These are phyloP conservation scores for Poeciliopsis turrubarensis DNA, from an alignment of 2,113 vertebrate species.

Conservation along the genomic window DNA sequence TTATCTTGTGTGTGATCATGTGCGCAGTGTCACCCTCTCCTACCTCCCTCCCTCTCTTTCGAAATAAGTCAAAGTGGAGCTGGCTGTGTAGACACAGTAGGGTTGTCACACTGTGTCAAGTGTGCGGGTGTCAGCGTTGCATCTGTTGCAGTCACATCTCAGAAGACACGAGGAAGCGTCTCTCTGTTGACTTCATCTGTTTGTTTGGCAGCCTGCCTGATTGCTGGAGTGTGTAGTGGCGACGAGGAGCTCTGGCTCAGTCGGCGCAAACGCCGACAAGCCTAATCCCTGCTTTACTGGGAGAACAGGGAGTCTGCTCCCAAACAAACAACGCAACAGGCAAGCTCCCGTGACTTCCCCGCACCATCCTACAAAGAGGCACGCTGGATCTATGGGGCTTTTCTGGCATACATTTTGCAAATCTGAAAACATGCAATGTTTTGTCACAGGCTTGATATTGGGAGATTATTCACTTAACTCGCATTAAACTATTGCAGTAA, in stretches of 20 bases:
- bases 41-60: constrained; percentile 7
- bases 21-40: constrained; percentile 58
- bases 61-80: constrained; percentile 66
- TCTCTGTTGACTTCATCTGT: constrained; percentile 81
- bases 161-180: constrained; percentile 70
- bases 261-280: constrained; percentile 42
- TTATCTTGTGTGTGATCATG: constrained; percentile 78
- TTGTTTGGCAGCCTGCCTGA: constrained; percentile 80
- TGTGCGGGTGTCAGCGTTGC: constrained; percentile 67
- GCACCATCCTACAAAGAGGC: background rate
- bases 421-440: background rate
- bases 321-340: constrained; percentile 56
- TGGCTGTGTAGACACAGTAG: constrained; percentile 66
- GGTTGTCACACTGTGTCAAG: constrained; percentile 76
- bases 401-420: constrained; percentile 5
- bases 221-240: constrained; percentile 73
- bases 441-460: background rate
- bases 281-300: constrained; percentile 63
- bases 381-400: background rate
- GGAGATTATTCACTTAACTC: background rate
- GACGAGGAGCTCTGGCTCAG: constrained; percentile 53
- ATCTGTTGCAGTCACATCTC: constrained; percentile 79
- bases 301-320: constrained; percentile 35
- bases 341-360: constrained; percentile 16
- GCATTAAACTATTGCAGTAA: background rate